These are phyloP conservation scores for Melinaea menophilus DNA, from an alignment of 2,888 invertebrate genomes.

Conservation along the genomic window DNA sequence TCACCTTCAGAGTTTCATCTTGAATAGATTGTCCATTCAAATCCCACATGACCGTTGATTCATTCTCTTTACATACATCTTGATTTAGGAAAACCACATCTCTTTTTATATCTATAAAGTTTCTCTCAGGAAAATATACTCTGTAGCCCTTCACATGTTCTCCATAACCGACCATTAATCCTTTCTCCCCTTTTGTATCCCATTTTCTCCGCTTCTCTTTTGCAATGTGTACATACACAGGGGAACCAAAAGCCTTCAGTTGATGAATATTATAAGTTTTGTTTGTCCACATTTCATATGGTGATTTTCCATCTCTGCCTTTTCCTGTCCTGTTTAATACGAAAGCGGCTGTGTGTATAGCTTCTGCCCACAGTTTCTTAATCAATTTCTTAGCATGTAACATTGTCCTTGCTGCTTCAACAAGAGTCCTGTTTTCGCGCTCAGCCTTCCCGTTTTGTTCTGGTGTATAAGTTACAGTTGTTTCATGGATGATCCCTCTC, in stretches of 20 bases:
- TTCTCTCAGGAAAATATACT: too few species aligned
- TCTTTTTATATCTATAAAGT: too few species aligned
- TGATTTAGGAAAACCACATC: too few species aligned
- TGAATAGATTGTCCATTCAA: too few species aligned
- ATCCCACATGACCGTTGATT: too few species aligned
- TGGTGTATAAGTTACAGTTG: constrained; percentile 25
- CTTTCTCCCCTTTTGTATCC: too few species aligned
- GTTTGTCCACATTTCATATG: constrained; percentile 27
- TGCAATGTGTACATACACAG: too few species aligned
- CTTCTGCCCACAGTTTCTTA: constrained; percentile 24
- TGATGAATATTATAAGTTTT: constrained; percentile 23
- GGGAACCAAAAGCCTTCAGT: constrained; percentile 11
- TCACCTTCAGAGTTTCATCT: constrained; percentile 19
- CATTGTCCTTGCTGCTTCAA: constrained; percentile 23
- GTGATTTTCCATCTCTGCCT: constrained; percentile 24
- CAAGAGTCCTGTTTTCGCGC: constrained; percentile 19
- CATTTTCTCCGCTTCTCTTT: too few species aligned
- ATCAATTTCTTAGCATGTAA: constrained; percentile 8
- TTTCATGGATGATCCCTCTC: constrained; percentile 26
- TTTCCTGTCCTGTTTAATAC: constrained; percentile 30
- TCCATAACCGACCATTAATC: too few species aligned
- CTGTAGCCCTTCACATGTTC: too few species aligned
- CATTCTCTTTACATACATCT: too few species aligned
- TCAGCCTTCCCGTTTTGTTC: constrained; percentile 28
- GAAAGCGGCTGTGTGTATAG: constrained; percentile 25